These are phyloP conservation scores for Danio kyathit DNA, from an alignment of 2,797 vertebrate genomes.

Conservation along the genomic window DNA sequence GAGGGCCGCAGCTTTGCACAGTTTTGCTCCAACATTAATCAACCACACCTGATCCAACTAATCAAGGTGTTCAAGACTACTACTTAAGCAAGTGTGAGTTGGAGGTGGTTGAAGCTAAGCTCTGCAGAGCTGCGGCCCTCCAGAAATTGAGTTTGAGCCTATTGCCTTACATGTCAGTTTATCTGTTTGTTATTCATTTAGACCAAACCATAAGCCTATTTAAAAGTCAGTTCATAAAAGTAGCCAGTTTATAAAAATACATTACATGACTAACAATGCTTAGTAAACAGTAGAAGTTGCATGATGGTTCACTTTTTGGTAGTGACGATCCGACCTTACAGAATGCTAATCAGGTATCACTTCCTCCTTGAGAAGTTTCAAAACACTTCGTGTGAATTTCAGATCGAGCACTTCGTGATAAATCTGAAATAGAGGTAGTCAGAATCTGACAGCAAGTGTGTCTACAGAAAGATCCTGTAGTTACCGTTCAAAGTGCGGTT, in stretches of 20 bases:
- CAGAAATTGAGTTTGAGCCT: too few species aligned
- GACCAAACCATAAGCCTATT: not conserved
- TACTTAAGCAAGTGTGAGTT: too few species aligned
- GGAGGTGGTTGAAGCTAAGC: too few species aligned
- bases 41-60: too few species aligned
- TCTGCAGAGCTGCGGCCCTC: too few species aligned
- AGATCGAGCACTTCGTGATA: not conserved
- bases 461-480: conserved; percentile 36
- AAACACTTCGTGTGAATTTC: conserved; percentile 20
- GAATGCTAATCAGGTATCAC: not conserved
- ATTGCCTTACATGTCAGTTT: too few species aligned
- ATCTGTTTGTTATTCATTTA: not conserved
- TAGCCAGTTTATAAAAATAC: too few species aligned
- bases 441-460: conserved; percentile 12
- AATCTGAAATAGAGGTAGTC: conserved; percentile 41
- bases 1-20: too few species aligned
- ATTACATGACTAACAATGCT: not conserved
- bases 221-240: not conserved
- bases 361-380: conserved; percentile 19
- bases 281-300: not conserved
- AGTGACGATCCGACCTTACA: not conserved
- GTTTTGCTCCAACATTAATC: too few species aligned
- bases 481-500: conserved; percentile 63
- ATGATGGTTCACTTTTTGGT: not conserved
- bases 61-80: too few species aligned